Evolutionary conservation across 2,113 vertebrate species (phyloP).

Genomic region (Gambusia affinis): DNA sequence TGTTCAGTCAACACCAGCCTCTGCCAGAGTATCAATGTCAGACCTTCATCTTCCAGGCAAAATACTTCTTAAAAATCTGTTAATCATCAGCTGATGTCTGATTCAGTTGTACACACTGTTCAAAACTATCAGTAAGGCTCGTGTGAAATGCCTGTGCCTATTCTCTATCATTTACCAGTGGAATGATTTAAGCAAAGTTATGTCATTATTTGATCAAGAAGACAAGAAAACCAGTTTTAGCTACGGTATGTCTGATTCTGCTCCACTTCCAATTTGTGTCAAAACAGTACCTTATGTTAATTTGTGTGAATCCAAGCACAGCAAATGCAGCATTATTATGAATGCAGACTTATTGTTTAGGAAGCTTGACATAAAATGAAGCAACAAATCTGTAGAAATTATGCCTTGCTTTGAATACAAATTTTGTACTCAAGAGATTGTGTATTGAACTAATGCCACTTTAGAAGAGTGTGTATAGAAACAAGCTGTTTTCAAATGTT

Average conservation of each 20-base stretch:
- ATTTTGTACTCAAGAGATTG: neutral
- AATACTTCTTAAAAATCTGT: slow-evolving; percentile 50
- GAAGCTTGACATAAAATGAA: neutral
- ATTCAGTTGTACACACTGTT: slow-evolving; percentile 10
- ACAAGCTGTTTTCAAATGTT: neutral
- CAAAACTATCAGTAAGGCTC: neutral
- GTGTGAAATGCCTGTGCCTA: neutral
- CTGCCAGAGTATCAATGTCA: slow-evolving; percentile 46
- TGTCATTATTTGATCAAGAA: slow-evolving; percentile 23
- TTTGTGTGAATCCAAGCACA: slow-evolving; percentile 7
- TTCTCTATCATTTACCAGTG: slow-evolving; percentile 12
- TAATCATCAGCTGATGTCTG: slow-evolving; percentile 48
- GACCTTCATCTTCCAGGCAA: slow-evolving; percentile 42
- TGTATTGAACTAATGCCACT: neutral
- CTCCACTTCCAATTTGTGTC: neutral
- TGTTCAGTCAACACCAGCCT: slow-evolving; percentile 42
- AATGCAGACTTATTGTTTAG: slow-evolving; percentile 1
- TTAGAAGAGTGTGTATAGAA: neutral
- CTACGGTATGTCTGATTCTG: neutral
- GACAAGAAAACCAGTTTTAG: slow-evolving; percentile 9
- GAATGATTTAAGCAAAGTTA: slow-evolving; percentile 20
- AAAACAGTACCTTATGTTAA: slow-evolving; percentile 16
- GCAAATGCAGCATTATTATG: neutral
- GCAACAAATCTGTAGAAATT: neutral
- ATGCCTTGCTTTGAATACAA: slow-evolving; percentile 1